Percentiles rank a stretch among this genome's conserved stretches.
phyloP scores from a whole-genome alignment of 2,888 invertebrate genomes.

The Protodeltote pygarga region DNA sequence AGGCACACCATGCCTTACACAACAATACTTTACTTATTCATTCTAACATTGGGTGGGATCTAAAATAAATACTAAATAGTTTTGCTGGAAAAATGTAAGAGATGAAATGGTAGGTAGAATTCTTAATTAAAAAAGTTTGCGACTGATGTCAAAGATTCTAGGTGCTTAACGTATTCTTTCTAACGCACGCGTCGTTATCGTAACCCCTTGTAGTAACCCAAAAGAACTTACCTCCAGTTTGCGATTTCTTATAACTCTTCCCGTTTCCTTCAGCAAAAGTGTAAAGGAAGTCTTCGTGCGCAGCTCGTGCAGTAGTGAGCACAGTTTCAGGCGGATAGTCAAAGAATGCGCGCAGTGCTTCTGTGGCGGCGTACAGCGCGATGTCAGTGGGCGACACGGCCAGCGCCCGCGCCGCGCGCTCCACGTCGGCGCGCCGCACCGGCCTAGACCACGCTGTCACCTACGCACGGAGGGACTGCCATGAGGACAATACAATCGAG shows the following conservation, averaged over 20 bases:
- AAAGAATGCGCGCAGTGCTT: slow-evolving; percentile 89
- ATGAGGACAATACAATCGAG: too few species aligned
- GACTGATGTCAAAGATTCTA: too few species aligned
- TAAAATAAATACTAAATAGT: too few species aligned
- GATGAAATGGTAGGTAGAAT: too few species aligned
- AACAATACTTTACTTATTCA: neutral
- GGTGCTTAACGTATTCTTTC: too few species aligned
- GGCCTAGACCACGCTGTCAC: slow-evolving; percentile 91
- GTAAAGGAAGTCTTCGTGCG: slow-evolving; percentile 86
- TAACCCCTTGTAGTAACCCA: too few species aligned
- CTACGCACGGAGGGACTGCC: too few species aligned
- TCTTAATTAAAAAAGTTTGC: too few species aligned
- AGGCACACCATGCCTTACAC: slow-evolving; percentile 89
- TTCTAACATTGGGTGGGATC: too few species aligned
- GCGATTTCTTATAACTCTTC: slow-evolving; percentile 83
- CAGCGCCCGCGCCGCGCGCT: slow-evolving; percentile 86
- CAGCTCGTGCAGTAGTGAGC: slow-evolving; percentile 88
- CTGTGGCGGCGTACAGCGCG: slow-evolving; percentile 88
- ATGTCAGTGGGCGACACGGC: slow-evolving; percentile 89
- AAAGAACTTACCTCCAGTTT: slow-evolving; percentile 78
- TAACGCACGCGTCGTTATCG: too few species aligned
- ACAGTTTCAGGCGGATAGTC: slow-evolving; percentile 86
- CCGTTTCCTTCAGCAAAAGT: slow-evolving; percentile 80
- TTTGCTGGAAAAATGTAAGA: too few species aligned
- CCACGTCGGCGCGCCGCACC: slow-evolving; percentile 85